A percentile compares a stretch with the other conserved stretches of the same genome.
Conservation (phyloP, 2,797 vertebrate genomes). For the Muscicapa comitata region DNA sequence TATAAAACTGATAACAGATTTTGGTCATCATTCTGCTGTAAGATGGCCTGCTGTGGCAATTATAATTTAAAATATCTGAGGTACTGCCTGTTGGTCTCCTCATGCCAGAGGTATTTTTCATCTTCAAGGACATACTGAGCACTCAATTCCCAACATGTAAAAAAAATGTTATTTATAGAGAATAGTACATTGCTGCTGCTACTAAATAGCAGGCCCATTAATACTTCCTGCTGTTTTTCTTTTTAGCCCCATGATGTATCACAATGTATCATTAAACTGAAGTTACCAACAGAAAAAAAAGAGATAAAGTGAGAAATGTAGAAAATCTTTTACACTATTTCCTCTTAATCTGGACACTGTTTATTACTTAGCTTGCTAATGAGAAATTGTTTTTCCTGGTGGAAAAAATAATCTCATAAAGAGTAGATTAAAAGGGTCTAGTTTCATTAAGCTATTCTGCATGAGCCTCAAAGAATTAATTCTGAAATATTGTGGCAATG, state of each 20-base stretch:
- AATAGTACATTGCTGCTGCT: background rate
- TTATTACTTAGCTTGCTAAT: background rate
- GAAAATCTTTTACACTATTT: background rate
- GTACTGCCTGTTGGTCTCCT: background rate
- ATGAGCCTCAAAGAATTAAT: background rate
- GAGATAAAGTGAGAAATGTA: background rate
- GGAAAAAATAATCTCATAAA: background rate
- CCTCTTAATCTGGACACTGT: background rate
- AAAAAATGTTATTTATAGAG: constrained; percentile 1
- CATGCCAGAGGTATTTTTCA: background rate
- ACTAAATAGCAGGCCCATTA: constrained; percentile 31
- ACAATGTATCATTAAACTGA: background rate
- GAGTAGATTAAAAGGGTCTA: background rate
- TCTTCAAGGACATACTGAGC: constrained; percentile 26
- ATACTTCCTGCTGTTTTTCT: constrained; percentile 22
- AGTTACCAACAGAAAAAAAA: background rate
- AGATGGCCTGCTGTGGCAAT: background rate
- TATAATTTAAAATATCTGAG: background rate
- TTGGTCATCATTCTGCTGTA: background rate
- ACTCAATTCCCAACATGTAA: constrained; percentile 19
- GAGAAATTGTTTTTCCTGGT: background rate
- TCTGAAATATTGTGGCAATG: background rate
- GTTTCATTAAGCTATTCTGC: background rate
- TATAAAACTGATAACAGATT: background rate
- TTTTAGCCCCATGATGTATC: background rate